phyloP scores from a whole-genome alignment of 2,797 vertebrate species.

The Telmatherina bonti region DNA sequence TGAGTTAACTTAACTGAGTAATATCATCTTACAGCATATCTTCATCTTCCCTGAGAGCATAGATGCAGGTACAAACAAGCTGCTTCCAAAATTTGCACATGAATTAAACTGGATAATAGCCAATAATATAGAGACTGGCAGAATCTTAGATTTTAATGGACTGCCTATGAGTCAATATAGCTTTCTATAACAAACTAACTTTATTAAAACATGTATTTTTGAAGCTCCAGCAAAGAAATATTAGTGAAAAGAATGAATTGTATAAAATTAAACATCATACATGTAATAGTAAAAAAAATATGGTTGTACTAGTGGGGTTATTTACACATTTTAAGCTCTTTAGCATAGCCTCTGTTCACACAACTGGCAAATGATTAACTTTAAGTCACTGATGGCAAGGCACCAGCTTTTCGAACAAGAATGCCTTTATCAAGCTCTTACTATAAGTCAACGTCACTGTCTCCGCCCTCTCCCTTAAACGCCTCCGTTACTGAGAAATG shows the following conservation, averaged over 20 bases:
- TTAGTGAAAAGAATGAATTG: neutral
- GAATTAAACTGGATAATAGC: neutral
- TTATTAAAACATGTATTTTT: too few species aligned
- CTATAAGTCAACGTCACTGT: constrained; percentile 3
- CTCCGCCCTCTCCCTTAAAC: constrained; percentile 8
- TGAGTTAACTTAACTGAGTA: neutral
- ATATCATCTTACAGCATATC: neutral
- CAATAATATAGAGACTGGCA: neutral
- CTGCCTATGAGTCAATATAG: too few species aligned
- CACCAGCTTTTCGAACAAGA: constrained; percentile 7
- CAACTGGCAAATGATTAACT: neutral
- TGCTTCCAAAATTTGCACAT: too few species aligned
- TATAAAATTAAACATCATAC: neutral
- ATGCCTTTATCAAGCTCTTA: constrained; percentile 10
- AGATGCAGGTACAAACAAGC: too few species aligned
- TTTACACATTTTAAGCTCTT: constrained; percentile 1
- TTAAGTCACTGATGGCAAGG: neutral
- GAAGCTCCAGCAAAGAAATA: too few species aligned
- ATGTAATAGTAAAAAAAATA: constrained; percentile 5
- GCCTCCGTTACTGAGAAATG: constrained; percentile 40
- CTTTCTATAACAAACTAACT: too few species aligned
- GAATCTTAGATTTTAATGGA: too few species aligned
- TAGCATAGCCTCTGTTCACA: neutral
- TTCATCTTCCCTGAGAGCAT: too few species aligned
- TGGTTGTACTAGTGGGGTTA: neutral